A percentile compares a stretch with the other conserved stretches of the same genome.
Evolutionary conservation across 2,888 invertebrate species (phyloP).

Genomic region (Phrixothrix hirtus): DNA sequence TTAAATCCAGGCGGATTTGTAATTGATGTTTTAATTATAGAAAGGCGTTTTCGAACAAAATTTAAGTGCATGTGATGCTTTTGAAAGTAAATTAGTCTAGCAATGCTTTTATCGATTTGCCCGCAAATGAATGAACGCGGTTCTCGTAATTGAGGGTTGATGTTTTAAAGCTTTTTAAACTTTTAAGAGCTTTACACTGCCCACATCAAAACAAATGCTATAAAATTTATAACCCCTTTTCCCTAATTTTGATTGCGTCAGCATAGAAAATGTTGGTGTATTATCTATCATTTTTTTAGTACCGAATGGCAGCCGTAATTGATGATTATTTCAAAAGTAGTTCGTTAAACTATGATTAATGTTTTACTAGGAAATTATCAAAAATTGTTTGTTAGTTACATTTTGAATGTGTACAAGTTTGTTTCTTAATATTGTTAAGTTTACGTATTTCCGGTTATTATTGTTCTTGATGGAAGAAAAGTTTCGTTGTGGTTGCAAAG

Average conservation of each 20-base stretch:
- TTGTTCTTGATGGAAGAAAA: neutral
- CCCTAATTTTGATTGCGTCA: neutral
- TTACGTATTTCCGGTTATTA: neutral
- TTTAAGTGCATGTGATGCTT: too few relatives aligned
- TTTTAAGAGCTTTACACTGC: constrained; percentile 12
- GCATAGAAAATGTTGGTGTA: too few relatives aligned
- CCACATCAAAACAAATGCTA: constrained; percentile 6
- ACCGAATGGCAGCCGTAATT: too few relatives aligned
- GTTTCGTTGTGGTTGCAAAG: constrained; percentile 3
- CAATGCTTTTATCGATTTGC: constrained; percentile 22
- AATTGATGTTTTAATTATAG: too few relatives aligned
- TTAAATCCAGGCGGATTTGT: neutral
- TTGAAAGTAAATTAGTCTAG: neutral
- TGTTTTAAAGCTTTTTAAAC: constrained; percentile 16
- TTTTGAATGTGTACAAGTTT: too few relatives aligned
- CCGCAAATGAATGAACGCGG: constrained; percentile 20
- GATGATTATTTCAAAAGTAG: too few relatives aligned
- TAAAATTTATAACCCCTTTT: neutral
- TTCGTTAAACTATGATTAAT: too few relatives aligned
- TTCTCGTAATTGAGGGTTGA: constrained; percentile 19
- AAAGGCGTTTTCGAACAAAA: too few relatives aligned
- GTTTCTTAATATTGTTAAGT: too few relatives aligned
- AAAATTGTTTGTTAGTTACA: too few relatives aligned
- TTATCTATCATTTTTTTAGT: too few relatives aligned
- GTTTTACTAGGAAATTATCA: too few relatives aligned